Conservation (phyloP, 2,888 invertebrate species). For the Noctua pronuba region DNA sequence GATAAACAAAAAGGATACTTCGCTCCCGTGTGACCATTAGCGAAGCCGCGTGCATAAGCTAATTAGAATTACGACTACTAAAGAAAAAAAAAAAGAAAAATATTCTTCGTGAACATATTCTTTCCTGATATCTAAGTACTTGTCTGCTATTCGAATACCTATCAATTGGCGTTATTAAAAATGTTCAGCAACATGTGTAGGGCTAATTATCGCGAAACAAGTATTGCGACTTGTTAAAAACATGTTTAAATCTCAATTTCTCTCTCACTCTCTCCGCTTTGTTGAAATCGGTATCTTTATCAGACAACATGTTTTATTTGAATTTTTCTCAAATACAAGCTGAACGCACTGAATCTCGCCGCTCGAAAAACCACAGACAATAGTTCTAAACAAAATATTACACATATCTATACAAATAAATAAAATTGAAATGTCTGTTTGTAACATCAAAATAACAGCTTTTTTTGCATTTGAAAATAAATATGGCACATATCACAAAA, state of each 20-base stretch:
- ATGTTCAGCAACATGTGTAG: not conserved
- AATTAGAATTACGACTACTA: not conserved
- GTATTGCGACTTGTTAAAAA: not conserved
- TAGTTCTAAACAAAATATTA: constrained; percentile 44
- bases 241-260: not conserved
- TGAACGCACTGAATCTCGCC: not conserved
- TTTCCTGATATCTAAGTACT: not conserved
- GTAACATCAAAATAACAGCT: no score
- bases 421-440: no score
- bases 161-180: not conserved
- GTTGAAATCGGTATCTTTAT: not conserved
- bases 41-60: no score
- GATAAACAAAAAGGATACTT: no score
- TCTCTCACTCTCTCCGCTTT: not conserved
- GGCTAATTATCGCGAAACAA: not conserved
- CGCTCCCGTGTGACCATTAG: no score
- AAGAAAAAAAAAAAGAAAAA: no score
- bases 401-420: not conserved
- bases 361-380: constrained; percentile 16
- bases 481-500: no score
- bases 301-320: not conserved
- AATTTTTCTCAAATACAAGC: not conserved
- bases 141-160: not conserved
- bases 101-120: not conserved
- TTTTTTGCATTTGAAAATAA: no score